phyloP scores from a whole-genome alignment of 2,888 invertebrate species.

The Troides oblongomaculatus region DNA sequence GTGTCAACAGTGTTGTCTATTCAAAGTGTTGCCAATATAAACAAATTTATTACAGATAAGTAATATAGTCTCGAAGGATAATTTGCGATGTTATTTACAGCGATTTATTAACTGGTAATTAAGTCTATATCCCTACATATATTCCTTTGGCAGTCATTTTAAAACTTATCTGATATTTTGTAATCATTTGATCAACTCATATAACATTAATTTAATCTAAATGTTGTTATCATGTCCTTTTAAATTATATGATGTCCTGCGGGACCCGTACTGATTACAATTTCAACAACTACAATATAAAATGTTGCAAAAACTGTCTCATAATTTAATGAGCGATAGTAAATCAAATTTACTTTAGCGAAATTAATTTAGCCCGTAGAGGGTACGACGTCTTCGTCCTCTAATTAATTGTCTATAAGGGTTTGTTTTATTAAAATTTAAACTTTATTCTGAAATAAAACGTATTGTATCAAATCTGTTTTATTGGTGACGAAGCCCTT shows the following conservation, averaged over 20 bases:
- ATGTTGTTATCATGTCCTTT: not conserved
- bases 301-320: not conserved
- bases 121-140: no score
- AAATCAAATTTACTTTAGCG: not conserved
- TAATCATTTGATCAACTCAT: not conserved
- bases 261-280: not conserved
- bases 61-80: no score
- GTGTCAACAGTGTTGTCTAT: no score
- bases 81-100: no score
- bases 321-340: not conserved
- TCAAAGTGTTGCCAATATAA: no score
- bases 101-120: no score
- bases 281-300: not conserved
- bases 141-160: no score
- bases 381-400: not conserved
- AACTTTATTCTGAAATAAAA: not conserved
- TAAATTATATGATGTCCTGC: not conserved
- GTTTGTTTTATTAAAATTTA: not conserved
- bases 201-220: not conserved
- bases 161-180: no score
- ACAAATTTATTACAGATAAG: no score
- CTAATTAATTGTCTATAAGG: not conserved
- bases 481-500: no score
- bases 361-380: slow-evolving; percentile 1
- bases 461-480: not conserved